A percentile compares a stretch with the other conserved stretches of the same genome.
Conservation (phyloP, 1,140 invertebrate species). For the Drosophila busckii region DNA sequence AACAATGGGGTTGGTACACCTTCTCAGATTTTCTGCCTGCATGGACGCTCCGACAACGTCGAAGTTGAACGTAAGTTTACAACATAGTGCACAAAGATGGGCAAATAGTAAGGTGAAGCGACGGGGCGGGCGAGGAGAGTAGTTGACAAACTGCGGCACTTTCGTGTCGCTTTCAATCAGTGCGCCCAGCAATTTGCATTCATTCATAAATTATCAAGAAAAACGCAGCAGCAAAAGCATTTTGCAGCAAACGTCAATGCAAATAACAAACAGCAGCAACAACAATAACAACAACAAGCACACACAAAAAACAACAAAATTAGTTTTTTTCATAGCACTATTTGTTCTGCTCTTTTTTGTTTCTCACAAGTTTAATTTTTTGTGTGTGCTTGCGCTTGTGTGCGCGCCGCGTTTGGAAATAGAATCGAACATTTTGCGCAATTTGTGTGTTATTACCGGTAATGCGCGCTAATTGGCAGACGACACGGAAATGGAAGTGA, state of each 20-base stretch:
- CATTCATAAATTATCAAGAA: conserved; percentile 71
- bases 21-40: conserved; percentile 69
- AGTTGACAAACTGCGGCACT: conserved; percentile 48
- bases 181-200: conserved; percentile 55
- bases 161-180: conserved; percentile 71
- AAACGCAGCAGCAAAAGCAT: conserved; percentile 49
- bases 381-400: conserved; percentile 20
- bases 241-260: conserved; percentile 46
- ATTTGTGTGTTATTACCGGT: conserved; percentile 52
- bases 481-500: conserved; percentile 66
- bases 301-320: conserved; percentile 39
- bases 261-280: conserved; percentile 40
- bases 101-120: not conserved
- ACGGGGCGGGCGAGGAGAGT: not conserved
- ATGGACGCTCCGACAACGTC: conserved; percentile 61
- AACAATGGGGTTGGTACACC: conserved; percentile 47
- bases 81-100: not conserved
- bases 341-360: conserved; percentile 15
- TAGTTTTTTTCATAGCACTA: conserved; percentile 60
- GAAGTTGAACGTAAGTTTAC: conserved; percentile 57
- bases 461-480: conserved; percentile 60
- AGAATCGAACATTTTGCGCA: conserved; percentile 46
- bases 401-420: conserved; percentile 39
- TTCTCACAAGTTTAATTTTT: not conserved
- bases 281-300: conserved; percentile 28